phyloP scores from a whole-genome alignment of 2,888 invertebrate genomes.

The Lamellibrachia satsuma region DNA sequence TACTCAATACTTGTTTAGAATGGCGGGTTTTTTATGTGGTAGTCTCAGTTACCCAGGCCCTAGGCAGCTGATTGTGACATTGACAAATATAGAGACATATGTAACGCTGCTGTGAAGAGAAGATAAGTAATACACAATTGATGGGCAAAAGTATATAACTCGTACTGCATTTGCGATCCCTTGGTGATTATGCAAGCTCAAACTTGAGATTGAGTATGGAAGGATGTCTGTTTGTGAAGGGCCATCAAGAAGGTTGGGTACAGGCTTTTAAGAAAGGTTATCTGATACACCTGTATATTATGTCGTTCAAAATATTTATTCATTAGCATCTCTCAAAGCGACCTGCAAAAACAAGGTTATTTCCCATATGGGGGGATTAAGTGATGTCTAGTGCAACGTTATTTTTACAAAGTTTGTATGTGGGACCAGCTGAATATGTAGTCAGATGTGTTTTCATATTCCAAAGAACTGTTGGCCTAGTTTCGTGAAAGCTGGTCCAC shows the following conservation, averaged over 20 bases:
- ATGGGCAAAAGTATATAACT: neutral
- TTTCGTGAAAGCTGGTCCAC: neutral
- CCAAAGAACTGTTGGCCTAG: neutral
- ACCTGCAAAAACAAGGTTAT: neutral
- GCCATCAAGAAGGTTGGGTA: neutral
- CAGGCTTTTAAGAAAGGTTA: neutral
- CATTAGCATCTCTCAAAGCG: neutral
- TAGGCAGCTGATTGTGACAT: neutral
- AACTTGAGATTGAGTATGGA: neutral
- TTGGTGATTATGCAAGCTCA: neutral
- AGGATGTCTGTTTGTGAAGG: neutral
- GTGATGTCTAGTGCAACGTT: neutral
- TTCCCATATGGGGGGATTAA: neutral
- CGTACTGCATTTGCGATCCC: neutral
- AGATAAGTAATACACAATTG: neutral
- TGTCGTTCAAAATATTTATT: slow-evolving; percentile 13
- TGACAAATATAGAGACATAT: neutral
- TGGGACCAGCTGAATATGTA: neutral
- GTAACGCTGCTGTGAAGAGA: neutral
- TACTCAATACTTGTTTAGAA: neutral
- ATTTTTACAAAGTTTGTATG: neutral
- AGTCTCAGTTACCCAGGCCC: neutral
- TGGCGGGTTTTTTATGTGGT: neutral
- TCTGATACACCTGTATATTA: neutral
- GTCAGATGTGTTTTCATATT: neutral